Conservation (phyloP, 2,113 vertebrate genomes). For the Ammospiza nelsoni region DNA sequence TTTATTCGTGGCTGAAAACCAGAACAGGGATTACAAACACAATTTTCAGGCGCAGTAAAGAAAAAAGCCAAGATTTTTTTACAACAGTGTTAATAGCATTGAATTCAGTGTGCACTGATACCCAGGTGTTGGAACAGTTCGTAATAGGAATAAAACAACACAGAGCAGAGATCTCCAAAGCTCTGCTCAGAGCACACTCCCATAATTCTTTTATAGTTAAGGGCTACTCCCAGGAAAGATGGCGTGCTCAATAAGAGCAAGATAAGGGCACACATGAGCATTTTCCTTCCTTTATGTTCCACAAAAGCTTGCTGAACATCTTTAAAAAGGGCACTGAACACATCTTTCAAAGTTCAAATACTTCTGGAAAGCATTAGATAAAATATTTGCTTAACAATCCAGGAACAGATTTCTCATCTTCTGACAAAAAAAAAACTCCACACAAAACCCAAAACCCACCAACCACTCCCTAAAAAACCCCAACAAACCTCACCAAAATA, state of each 20-base stretch:
- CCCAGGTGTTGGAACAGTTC: not conserved
- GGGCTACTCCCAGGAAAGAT: not conserved
- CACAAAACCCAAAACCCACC: not conserved
- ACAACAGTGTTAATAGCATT: not conserved
- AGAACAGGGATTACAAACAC: not conserved
- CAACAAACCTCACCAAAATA: not conserved
- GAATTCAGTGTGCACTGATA: not conserved
- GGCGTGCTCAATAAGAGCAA: not conserved
- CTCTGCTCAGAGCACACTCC: not conserved
- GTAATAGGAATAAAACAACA: not conserved
- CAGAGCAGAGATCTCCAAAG: not conserved
- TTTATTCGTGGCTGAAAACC: not conserved
- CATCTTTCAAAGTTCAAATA: not conserved
- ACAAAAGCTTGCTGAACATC: not conserved
- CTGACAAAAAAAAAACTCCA: not conserved
- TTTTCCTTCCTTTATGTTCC: not conserved
- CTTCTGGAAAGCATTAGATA: not conserved
- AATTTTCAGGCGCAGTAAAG: not conserved
- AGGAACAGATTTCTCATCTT: not conserved
- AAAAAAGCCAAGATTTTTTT: not conserved
- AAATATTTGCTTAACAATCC: slow-evolving; percentile 33
- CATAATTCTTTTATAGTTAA: not conserved
- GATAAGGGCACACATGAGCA: not conserved
- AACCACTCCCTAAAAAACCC: not conserved
- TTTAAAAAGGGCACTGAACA: not conserved